A percentile compares a stretch with the other conserved stretches of the same genome.
Conservation (phyloP, 1,140 invertebrate genomes). For the Plutomurus gul region DNA sequence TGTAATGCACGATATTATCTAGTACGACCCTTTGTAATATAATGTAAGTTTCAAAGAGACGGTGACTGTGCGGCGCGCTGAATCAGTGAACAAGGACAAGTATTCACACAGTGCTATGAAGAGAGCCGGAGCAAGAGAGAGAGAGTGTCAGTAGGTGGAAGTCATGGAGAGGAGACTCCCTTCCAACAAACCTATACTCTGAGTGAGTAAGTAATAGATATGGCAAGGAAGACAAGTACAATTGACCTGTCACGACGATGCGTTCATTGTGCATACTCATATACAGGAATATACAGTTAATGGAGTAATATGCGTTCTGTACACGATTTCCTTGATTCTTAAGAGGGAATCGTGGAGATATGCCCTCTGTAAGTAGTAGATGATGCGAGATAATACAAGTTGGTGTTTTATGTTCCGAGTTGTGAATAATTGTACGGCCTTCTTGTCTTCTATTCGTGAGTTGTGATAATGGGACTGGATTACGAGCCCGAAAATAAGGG, state of each 20-base stretch:
- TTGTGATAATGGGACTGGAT: not conserved
- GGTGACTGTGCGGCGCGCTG: too few species aligned
- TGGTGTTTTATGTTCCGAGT: not conserved
- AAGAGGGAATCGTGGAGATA: too few species aligned
- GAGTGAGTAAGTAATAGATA: not conserved
- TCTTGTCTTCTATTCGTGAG: not conserved
- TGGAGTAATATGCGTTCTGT: not conserved
- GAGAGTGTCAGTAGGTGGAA: not conserved
- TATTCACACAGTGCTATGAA: not conserved
- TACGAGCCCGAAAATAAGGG: too few species aligned
- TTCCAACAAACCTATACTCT: not conserved
- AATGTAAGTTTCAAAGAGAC: too few species aligned
- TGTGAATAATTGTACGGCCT: not conserved
- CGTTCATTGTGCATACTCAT: not conserved
- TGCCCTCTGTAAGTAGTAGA: not conserved
- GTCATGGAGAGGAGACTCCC: not conserved
- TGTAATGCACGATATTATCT: not conserved
- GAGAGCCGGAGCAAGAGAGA: not conserved
- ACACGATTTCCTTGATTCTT: not conserved
- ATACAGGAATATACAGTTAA: not conserved
- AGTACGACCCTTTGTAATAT: too few species aligned
- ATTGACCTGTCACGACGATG: conserved; percentile 17
- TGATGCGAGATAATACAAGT: not conserved
- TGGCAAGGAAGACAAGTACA: not conserved
- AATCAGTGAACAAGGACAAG: too few species aligned